Evolutionary conservation across 2,113 vertebrate genomes (phyloP).

Genomic region (Pithys albifrons): DNA sequence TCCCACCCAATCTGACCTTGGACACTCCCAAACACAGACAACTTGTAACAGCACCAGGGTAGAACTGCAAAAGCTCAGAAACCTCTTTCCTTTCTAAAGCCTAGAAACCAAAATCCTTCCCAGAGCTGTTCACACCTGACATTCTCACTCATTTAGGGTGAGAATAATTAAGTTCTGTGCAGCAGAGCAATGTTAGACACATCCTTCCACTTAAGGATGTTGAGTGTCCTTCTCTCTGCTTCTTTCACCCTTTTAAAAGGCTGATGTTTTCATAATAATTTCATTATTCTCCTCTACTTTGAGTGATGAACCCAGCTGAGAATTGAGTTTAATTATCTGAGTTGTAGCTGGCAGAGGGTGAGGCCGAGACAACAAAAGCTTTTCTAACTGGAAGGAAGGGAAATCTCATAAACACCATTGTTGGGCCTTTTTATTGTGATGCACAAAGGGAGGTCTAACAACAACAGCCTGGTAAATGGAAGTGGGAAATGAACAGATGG

Average conservation of each 20-base stretch:
- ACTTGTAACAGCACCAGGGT: background rate
- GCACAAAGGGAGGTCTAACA: background rate
- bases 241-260: background rate
- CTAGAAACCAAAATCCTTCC: background rate
- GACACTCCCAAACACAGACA: background rate
- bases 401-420: background rate
- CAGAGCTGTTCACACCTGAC: background rate
- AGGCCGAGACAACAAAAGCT: background rate
- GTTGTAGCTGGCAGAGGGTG: background rate
- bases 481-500: background rate
- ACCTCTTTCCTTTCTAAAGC: background rate
- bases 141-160: background rate
- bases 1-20: background rate
- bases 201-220: background rate
- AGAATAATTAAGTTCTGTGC: background rate
- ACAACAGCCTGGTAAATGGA: background rate
- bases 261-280: background rate
- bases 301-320: background rate
- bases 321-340: background rate
- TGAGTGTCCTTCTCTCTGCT: background rate
- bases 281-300: background rate
- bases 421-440: background rate
- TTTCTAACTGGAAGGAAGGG: background rate
- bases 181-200: background rate
- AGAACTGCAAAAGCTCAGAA: background rate